A percentile compares a stretch with the other conserved stretches of the same genome.
These are phyloP conservation scores for Xenopus borealis DNA, from an alignment of 2,113 vertebrate species.

Conservation along the genomic window DNA sequence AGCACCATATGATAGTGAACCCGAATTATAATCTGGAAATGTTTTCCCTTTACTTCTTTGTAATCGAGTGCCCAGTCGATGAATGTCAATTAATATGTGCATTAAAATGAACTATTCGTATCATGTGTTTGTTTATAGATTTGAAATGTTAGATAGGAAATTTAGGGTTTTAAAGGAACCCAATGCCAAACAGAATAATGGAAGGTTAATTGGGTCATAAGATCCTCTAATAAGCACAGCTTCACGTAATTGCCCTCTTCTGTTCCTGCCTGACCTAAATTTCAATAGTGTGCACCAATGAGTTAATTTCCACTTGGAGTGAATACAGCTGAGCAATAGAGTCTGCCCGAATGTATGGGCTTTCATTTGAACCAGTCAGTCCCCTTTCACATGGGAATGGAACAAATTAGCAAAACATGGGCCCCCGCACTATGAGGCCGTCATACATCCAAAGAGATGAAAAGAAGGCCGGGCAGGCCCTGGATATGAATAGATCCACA, in stretches of 20 bases:
- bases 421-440: slow-evolving; percentile 37
- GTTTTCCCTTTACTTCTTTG: no score
- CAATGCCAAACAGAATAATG: no score
- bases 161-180: neutral
- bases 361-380: slow-evolving; percentile 14
- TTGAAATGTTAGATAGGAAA: no score
- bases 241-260: slow-evolving; percentile 32
- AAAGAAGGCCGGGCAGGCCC: slow-evolving; percentile 20
- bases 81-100: no score
- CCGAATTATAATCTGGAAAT: no score
- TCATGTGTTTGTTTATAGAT: no score
- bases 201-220: slow-evolving; percentile 8
- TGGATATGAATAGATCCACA: slow-evolving; percentile 26
- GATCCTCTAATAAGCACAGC: slow-evolving; percentile 27
- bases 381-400: slow-evolving; percentile 44
- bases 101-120: no score
- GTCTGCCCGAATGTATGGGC: slow-evolving; percentile 13
- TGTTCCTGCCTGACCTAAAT: slow-evolving; percentile 23
- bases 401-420: slow-evolving; percentile 45
- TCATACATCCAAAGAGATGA: slow-evolving; percentile 27
- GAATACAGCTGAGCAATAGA: slow-evolving; percentile 19
- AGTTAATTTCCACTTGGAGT: slow-evolving; percentile 37
- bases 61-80: no score
- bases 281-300: slow-evolving; percentile 31
- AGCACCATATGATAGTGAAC: no score